These are phyloP conservation scores for Lerema accius DNA, from an alignment of 1,140 invertebrate genomes.

Conservation along the genomic window DNA sequence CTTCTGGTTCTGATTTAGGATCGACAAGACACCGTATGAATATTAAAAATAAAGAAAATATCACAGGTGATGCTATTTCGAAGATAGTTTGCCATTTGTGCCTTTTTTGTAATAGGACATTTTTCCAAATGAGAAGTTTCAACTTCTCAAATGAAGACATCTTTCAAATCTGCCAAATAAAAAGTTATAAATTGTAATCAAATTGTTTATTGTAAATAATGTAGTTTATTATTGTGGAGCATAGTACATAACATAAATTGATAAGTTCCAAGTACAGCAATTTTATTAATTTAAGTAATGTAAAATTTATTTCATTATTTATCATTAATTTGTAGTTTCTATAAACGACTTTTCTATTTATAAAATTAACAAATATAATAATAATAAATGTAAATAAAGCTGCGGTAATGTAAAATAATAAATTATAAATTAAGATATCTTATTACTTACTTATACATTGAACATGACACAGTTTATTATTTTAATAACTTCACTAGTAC, in stretches of 20 bases:
- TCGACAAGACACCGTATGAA: conserved; percentile 84
- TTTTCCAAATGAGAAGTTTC: conserved; percentile 92
- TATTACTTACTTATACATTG: too few relatives aligned
- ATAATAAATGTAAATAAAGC: too few relatives aligned
- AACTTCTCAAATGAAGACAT: conserved; percentile 83
- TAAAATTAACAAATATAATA: too few relatives aligned
- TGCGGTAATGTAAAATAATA: not conserved
- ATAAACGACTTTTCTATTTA: too few relatives aligned
- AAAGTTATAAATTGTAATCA: not conserved
- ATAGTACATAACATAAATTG: too few relatives aligned
- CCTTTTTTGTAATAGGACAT: conserved; percentile 89
- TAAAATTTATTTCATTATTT: too few relatives aligned
- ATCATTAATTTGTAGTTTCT: too few relatives aligned
- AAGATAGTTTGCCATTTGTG: conserved; percentile 89
- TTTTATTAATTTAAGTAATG: too few relatives aligned
- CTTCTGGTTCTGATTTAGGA: conserved; percentile 68
- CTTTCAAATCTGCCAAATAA: conserved; percentile 39
- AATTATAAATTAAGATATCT: too few relatives aligned
- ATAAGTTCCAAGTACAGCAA: too few relatives aligned
- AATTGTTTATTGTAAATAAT: too few relatives aligned
- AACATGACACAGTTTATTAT: conserved; percentile 19
- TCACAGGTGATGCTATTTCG: conserved; percentile 88
- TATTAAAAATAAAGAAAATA: conserved; percentile 89
- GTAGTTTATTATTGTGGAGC: too few relatives aligned
- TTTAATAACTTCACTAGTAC: not conserved